Evolutionary conservation across 2,797 vertebrate genomes (phyloP), one percentile per base, ranked within the genome.

Genomic region (Erethizon dorsatum): DNA sequence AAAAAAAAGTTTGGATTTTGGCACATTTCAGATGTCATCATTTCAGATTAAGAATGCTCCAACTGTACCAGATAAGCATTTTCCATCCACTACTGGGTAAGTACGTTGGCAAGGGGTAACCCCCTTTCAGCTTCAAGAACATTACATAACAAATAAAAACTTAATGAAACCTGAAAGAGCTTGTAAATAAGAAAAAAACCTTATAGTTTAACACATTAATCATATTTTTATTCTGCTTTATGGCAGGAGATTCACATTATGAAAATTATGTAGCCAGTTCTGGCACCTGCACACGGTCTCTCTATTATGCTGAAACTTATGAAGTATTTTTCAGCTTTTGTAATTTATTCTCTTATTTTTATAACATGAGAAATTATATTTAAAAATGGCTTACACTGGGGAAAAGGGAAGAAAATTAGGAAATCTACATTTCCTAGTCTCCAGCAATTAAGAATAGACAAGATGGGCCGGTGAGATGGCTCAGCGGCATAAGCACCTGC

Each of bases 311-410:
- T 61, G 26, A 80, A 83, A 61, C 89, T 73, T 54, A 92, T 52
- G 15, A 92, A 85, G 67, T 89, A 54, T 41, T 80, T 93, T 41
- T 92, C 22, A 78, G n/a, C 18, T 54, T 15, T 10, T 17, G 50
- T 80, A 37, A 56, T 90, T 61, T 79, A 12, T 59, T 67, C 63
- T 54, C 61, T 78, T 78, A 79, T 94, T 80, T 84, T 89, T 71
- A 67, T 41, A 59, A 75, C 52, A 22, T 57, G 73, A 75, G 12
- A 63, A 80, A 71, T 33, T 69, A 18, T 79, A 54, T n/a, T 61
- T 84, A 69, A 69, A 14, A 45, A 10, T 47, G 71, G 41, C 24
- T 75, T 75, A n/a, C 24, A 26, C 47, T 2, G 22, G 71, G 22
- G 41, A 47, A 50, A 37, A 88, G 4, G 4, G 24, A 31, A 63